Conservation (phyloP, 2,113 vertebrate species). For the Muntiacus muntjak region DNA sequence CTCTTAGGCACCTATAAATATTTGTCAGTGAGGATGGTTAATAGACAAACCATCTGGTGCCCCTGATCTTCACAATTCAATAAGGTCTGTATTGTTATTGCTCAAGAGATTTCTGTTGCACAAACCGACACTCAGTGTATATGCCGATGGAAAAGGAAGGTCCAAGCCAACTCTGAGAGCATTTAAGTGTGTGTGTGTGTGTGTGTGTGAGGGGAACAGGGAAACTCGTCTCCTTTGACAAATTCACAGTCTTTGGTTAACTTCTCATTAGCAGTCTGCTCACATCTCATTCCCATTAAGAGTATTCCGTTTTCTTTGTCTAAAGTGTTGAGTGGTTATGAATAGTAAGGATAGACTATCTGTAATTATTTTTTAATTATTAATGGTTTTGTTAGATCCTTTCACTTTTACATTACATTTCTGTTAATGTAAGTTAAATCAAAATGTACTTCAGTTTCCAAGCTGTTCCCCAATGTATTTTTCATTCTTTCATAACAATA, state of each 20-base stretch:
- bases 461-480: constrained; percentile 81
- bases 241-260: not conserved
- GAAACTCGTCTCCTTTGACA: not conserved
- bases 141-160: not conserved
- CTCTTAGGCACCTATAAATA: constrained; percentile 21
- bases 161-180: not conserved
- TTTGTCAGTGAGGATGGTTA: not conserved
- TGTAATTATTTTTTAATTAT: constrained; percentile 90
- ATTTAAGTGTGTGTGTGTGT: not conserved
- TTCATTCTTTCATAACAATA: constrained; percentile 85
- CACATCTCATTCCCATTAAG: constrained; percentile 78
- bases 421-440: constrained; percentile 86
- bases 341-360: constrained; percentile 84
- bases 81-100: not conserved
- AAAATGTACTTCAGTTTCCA: constrained; percentile 83
- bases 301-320: constrained; percentile 83
- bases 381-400: constrained; percentile 86
- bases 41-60: not conserved
- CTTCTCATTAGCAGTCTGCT: constrained; percentile 77
- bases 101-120: not conserved
- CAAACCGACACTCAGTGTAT: not conserved
- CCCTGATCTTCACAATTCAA: not conserved
- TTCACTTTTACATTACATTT: constrained; percentile 85
- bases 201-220: not conserved
- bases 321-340: constrained; percentile 85